phyloP scores from a whole-genome alignment of 2,888 invertebrate genomes.

The Biston stratarius region DNA sequence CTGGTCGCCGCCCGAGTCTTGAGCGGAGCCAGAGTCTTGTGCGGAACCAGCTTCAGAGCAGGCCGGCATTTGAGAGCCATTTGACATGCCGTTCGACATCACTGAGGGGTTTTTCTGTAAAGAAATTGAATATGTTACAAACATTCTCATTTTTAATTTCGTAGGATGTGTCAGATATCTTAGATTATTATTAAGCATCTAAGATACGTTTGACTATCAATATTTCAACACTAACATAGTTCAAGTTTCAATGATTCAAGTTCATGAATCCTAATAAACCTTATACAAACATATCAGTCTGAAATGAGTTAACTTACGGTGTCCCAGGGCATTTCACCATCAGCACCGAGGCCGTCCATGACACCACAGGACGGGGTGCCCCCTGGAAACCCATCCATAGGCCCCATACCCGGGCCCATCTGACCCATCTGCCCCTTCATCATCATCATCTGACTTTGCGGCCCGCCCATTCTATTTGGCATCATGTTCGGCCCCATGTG shows the following conservation, averaged over 20 bases:
- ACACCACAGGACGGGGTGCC: conserved; percentile 87
- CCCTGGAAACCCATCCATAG: conserved; percentile 86
- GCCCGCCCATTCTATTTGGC: conserved; percentile 76
- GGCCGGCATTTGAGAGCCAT: conserved; percentile 73
- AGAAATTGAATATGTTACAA: conserved; percentile 2
- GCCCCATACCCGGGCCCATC: conserved; percentile 79
- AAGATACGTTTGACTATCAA: too few relatives aligned
- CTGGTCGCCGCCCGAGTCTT: conserved; percentile 51
- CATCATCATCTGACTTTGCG: conserved; percentile 83
- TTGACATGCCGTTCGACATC: conserved; percentile 82
- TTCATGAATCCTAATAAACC: neutral
- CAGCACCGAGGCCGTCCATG: conserved; percentile 87
- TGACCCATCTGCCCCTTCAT: conserved; percentile 75
- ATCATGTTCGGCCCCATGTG: conserved; percentile 84
- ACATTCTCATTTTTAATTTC: neutral
- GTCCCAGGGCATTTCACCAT: conserved; percentile 87
- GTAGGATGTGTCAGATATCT: too few relatives aligned
- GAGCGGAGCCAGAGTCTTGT: conserved; percentile 53
- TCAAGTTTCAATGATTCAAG: too few relatives aligned
- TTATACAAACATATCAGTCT: neutral
- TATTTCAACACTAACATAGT: too few relatives aligned
- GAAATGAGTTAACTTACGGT: conserved; percentile 73
- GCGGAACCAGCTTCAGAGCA: conserved; percentile 70
- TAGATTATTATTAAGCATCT: too few relatives aligned
- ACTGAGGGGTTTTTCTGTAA: conserved; percentile 83